phyloP scores from a whole-genome alignment of 2,113 vertebrate species.

The Grammomys dolichurus region DNA sequence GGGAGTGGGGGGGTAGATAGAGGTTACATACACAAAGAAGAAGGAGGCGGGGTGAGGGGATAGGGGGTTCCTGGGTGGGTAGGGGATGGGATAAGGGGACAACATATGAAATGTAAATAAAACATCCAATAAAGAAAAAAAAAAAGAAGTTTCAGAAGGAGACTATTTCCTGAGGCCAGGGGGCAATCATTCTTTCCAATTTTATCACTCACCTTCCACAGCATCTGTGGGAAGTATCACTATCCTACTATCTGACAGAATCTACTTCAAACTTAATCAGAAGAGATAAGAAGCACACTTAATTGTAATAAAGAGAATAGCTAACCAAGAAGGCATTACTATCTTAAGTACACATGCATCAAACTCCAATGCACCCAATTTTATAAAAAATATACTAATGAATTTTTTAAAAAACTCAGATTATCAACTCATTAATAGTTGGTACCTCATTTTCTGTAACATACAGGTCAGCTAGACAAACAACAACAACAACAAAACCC shows the following conservation, averaged over 20 bases:
- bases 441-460: background rate
- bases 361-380: background rate
- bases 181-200: background rate
- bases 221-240: background rate
- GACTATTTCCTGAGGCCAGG: background rate
- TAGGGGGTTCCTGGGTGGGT: too few species aligned
- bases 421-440: background rate
- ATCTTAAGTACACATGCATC: background rate
- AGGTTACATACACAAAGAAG: too few species aligned
- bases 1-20: too few species aligned
- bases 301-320: background rate
- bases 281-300: background rate
- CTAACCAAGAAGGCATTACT: background rate
- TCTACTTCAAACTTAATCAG: background rate
- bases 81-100: too few species aligned
- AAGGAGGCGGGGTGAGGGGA: too few species aligned
- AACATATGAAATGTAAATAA: too few species aligned
- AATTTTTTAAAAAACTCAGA: background rate
- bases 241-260: background rate
- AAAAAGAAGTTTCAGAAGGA: background rate
- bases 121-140: too few species aligned
- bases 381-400: background rate
- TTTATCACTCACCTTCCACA: background rate
- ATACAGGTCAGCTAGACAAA: background rate
- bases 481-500: background rate